These are phyloP conservation scores for Andinoacara biseriatus DNA, from an alignment of 2,113 vertebrate species.

Conservation along the genomic window DNA sequence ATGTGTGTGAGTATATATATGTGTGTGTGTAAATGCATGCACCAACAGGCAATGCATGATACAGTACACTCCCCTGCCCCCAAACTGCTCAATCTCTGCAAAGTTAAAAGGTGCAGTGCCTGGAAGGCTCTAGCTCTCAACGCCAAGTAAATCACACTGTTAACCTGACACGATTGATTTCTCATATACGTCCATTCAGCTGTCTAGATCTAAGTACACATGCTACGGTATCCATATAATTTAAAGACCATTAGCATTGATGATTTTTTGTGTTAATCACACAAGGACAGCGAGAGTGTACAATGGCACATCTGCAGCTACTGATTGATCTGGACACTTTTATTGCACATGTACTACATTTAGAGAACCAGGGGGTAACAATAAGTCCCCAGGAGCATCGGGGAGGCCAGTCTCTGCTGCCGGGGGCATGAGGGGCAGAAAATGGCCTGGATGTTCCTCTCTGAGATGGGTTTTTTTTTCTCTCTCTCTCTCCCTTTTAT, in stretches of 20 bases:
- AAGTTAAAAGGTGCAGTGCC: slow-evolving; percentile 74
- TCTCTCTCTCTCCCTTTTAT: slow-evolving; percentile 42
- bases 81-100: slow-evolving; percentile 22
- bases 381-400: not conserved
- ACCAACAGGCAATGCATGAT: slow-evolving; percentile 59
- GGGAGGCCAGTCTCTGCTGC: slow-evolving; percentile 52
- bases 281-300: slow-evolving; percentile 1
- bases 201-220: slow-evolving; percentile 43
- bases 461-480: slow-evolving; percentile 34
- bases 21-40: slow-evolving; percentile 46
- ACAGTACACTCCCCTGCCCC: slow-evolving; percentile 14
- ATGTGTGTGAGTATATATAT: slow-evolving; percentile 32
- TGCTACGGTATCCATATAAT: slow-evolving; percentile 37
- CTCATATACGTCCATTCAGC: slow-evolving; percentile 58
- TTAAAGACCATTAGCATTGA: slow-evolving; percentile 50
- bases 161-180: slow-evolving; percentile 72
- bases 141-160: slow-evolving; percentile 72
- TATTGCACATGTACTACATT: slow-evolving; percentile 43
- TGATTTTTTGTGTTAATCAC: slow-evolving; percentile 53
- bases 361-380: not conserved
- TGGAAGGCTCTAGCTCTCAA: slow-evolving; percentile 71
- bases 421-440: slow-evolving; percentile 52
- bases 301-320: slow-evolving; percentile 24
- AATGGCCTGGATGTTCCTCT: slow-evolving; percentile 75
- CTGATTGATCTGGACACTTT: slow-evolving; percentile 46